These are phyloP conservation scores for Drosophila ohnishii DNA, from an alignment of 1,140 invertebrate genomes.

Conservation along the genomic window DNA sequence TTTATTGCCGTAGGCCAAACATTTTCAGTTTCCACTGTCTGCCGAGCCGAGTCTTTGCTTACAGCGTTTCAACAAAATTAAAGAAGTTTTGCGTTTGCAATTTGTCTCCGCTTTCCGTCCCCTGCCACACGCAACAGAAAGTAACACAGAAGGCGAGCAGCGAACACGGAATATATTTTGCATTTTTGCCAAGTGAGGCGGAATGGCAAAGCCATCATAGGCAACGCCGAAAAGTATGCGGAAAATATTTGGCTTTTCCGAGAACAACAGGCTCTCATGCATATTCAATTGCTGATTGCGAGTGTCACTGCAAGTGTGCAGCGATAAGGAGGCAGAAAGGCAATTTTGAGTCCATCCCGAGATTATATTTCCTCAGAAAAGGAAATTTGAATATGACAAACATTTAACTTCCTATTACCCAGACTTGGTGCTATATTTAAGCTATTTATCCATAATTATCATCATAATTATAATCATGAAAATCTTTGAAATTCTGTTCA, in stretches of 20 bases:
- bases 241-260: conserved; percentile 48
- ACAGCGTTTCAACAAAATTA: conserved; percentile 69
- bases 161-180: conserved; percentile 41
- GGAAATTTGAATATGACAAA: not conserved
- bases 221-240: conserved; percentile 25
- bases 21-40: conserved; percentile 60
- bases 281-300: conserved; percentile 45
- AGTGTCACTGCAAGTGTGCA: conserved; percentile 33
- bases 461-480: too few relatives aligned
- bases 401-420: not conserved
- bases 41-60: conserved; percentile 38
- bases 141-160: conserved; percentile 7
- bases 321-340: conserved; percentile 27
- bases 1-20: conserved; percentile 74
- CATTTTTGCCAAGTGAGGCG: conserved; percentile 54
- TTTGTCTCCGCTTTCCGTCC: conserved; percentile 46
- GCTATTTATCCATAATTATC: not conserved
- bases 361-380: conserved; percentile 1
- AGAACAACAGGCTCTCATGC: conserved; percentile 49
- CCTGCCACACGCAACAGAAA: not conserved
- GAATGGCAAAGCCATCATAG: conserved; percentile 37
- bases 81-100: conserved; percentile 76
- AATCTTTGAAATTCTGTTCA: too few relatives aligned
- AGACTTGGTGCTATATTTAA: not conserved
- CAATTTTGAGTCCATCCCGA: conserved; percentile 1